Conservation (phyloP, 2,113 vertebrate genomes). For the Clarias macrocephalus region DNA sequence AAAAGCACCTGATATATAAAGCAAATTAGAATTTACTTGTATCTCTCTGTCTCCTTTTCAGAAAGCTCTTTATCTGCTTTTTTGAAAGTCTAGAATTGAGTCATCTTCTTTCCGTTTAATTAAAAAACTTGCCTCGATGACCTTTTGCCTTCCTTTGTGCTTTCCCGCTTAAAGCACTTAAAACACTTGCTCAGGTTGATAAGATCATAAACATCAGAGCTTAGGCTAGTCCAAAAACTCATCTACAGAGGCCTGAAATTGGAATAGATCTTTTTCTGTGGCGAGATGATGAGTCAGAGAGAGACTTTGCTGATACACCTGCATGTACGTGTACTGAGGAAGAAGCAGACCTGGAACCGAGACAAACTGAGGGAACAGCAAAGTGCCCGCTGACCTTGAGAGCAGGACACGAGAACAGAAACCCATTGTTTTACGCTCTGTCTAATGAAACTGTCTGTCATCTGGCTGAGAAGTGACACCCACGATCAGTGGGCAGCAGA, state of each 20-base stretch:
- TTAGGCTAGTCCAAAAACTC: not conserved
- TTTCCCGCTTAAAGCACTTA: not conserved
- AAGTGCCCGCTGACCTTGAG: conserved; percentile 23
- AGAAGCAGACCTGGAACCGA: conserved; percentile 14
- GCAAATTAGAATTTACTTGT: not conserved
- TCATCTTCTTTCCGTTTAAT: not conserved
- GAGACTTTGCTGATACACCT: conserved; percentile 2
- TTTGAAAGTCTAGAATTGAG: not conserved
- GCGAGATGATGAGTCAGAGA: conserved; percentile 5
- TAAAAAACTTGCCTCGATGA: not conserved
- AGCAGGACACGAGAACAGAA: conserved; percentile 17
- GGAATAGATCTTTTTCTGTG: not conserved
- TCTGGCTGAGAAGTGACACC: not conserved
- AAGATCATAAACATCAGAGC: not conserved
- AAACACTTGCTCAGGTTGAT: not conserved
- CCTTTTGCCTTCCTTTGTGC: not conserved
- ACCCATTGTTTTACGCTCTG: conserved; percentile 16
- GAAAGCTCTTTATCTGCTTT: not conserved
- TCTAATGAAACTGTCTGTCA: conserved; percentile 8
- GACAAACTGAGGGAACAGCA: conserved; percentile 19
- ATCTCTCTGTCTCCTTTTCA: not conserved
- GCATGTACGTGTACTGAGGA: not conserved
- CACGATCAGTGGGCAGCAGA: not conserved
- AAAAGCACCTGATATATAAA: not conserved
- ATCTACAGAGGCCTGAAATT: not conserved